These are phyloP conservation scores for Molossus alvarezi DNA, from an alignment of 2,797 vertebrate genomes.

Conservation along the genomic window DNA sequence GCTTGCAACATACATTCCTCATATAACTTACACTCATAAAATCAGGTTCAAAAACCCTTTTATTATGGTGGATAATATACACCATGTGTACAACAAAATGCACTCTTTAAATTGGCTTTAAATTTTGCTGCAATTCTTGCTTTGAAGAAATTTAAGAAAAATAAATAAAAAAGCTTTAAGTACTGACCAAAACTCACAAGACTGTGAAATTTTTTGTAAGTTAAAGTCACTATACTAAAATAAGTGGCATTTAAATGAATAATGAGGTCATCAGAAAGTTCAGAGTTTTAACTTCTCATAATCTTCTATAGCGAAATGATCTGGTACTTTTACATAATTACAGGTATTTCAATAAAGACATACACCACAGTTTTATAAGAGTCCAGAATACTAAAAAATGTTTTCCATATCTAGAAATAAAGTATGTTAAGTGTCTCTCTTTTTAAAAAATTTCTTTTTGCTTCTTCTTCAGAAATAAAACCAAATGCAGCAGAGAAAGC, in stretches of 20 bases:
- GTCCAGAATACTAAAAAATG: background rate
- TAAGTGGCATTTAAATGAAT: slow-evolving; percentile 67
- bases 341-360: slow-evolving; percentile 73
- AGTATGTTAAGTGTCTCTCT: slow-evolving; percentile 57
- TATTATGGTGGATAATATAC: slow-evolving; percentile 76
- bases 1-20: slow-evolving; percentile 73
- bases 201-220: slow-evolving; percentile 46
- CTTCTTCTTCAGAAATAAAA: slow-evolving; percentile 62
- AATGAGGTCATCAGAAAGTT: slow-evolving; percentile 69
- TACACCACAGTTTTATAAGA: slow-evolving; percentile 38
- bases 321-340: slow-evolving; percentile 62
- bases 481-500: slow-evolving; percentile 10
- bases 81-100: slow-evolving; percentile 79
- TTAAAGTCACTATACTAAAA: slow-evolving; percentile 60
- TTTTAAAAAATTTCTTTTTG: slow-evolving; percentile 54
- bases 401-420: slow-evolving; percentile 70
- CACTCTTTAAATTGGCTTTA: slow-evolving; percentile 71
- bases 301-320: slow-evolving; percentile 48
- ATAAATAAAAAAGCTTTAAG: slow-evolving; percentile 25
- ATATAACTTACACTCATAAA: slow-evolving; percentile 79
- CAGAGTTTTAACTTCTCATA: slow-evolving; percentile 55
- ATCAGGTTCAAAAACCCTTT: slow-evolving; percentile 77
- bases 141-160: slow-evolving; percentile 69
- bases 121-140: slow-evolving; percentile 62
- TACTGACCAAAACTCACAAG: slow-evolving; percentile 58